A percentile compares a stretch with the other conserved stretches of the same genome.
Conservation (phyloP, 2,888 invertebrate genomes). For the Zele albiditarsus region DNA sequence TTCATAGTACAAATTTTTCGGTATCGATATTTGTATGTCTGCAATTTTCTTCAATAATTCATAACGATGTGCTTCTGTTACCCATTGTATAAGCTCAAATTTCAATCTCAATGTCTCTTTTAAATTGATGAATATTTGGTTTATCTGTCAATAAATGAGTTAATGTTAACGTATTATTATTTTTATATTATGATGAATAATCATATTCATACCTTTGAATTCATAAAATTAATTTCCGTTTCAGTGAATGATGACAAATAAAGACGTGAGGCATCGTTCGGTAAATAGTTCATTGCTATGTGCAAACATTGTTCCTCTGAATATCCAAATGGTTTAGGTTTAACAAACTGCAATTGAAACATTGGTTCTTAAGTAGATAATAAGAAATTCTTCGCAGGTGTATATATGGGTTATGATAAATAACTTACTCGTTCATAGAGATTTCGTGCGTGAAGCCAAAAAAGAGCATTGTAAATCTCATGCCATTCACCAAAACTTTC, state of each 20-base stretch:
- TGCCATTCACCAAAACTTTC: slow-evolving; percentile 31
- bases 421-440: slow-evolving; percentile 57
- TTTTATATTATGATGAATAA: not conserved
- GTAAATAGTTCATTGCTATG: slow-evolving; percentile 51
- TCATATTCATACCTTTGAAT: slow-evolving; percentile 47
- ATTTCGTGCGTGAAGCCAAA: slow-evolving; percentile 57
- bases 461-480: slow-evolving; percentile 54
- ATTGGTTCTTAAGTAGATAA: not conserved
- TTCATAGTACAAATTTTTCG: slow-evolving; percentile 48
- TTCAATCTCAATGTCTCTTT: slow-evolving; percentile 53
- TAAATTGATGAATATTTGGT: slow-evolving; percentile 50
- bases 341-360: slow-evolving; percentile 52
- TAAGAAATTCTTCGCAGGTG: not conserved
- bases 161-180: not conserved
- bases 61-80: slow-evolving; percentile 38
- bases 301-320: slow-evolving; percentile 54
- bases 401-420: not conserved
- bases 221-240: slow-evolving; percentile 51
- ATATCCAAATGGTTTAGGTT: slow-evolving; percentile 45
- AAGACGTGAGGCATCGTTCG: slow-evolving; percentile 55
- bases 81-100: slow-evolving; percentile 50
- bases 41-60: slow-evolving; percentile 52
- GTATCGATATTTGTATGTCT: slow-evolving; percentile 52
- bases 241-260: slow-evolving; percentile 58
- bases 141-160: slow-evolving; percentile 49